Base-by-base conservation (phyloP, 2,797 vertebrate genomes). In the Pristis pectinata region DNA sequence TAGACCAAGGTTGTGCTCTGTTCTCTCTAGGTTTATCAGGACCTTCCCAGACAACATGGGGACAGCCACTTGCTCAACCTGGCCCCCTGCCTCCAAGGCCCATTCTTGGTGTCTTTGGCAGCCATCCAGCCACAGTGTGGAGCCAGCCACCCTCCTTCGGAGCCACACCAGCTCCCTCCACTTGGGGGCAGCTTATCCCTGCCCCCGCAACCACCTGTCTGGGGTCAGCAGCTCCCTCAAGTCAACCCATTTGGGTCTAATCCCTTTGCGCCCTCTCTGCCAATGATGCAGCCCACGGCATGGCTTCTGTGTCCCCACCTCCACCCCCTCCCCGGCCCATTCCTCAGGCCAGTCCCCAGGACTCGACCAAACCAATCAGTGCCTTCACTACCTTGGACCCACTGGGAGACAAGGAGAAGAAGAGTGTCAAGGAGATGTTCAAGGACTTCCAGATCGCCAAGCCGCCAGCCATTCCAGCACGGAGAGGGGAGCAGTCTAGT, bases 371-470 rank as follows among this genome's bases (percentile, higher is more conserved):
- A 79, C 98, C 98, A 95, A 98, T 97, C 49, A 98, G 97, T 96
- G 98, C 98, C 94, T 99, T 99, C 96, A 97, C 97, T 64, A 97
- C 97, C 95, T 96, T 99, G 96, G 99, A 99, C 96, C 99, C 99
- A 0, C 98, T 99, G 6, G 99, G 98, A 6, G 98, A 98, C 85
- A 98, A 96, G 96, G 99, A 99, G 95, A 97, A 97, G 96, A 99
- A 98, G 95, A 97, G 97, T 30, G 97, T 99, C 89, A 99, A 98
- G 96, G 98, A 99, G 95, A 99, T 99, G 99, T 99, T 99, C 96
- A 99, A 98, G 96, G 98, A 99, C 96, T 99, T 99, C 96, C 98
- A 98, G 95, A 95, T 99, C 49, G 97, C 97, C 95, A 99, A 99
- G 94, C 98, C 98, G 8, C 99, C 98, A 0, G 98, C 98, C 41